Base-by-base conservation (phyloP, 2,113 vertebrate species). In the Psilopogon haemacephalus region DNA sequence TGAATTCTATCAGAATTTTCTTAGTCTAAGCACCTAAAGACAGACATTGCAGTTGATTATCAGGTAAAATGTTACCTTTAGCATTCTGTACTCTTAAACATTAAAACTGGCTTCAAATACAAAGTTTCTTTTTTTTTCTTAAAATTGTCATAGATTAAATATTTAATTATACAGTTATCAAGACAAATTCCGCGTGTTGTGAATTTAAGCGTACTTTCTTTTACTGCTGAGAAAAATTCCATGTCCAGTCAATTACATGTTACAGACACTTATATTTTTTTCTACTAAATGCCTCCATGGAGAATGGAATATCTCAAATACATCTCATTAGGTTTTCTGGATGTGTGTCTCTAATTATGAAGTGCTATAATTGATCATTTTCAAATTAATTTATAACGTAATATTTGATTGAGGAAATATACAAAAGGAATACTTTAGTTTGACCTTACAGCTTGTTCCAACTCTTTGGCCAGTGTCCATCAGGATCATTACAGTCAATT, bases 361-460 rank as follows among this genome's bases (percentile, higher is more conserved):
- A 93, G 94, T 96, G 91, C 44, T 91, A 87, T 94, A 91, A 93
- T 94, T 93, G 87, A 95, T 89, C 44, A 73, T 83, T 94, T 94
- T 93, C 87, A 94, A 93, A 95, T 95, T 85, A 89, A 80, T 94
- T 95, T 95, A 70, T 73, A 85, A 62, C 46, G 59, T 94, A 89
- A 76, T 56, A 77, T 89, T 83, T 91, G 55, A 88, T 85, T 91
- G 88, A 71, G 37, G 74, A 93, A 93, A 95, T 86, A 52, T 76
- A 88, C 63, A 84, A 94, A 91, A 91, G 28, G 32, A 93, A 93
- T 95, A 91, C 63, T 94, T 94, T 88, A 32, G 38, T 86, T 93
- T 82, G 83, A 95, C 91, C 85, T 94, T 87, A 95, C 20, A 58
- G 44, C 46, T 89, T 88, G 75, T 94, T 86, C 79, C 56, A 88